Evolutionary conservation across 1,140 invertebrate genomes (phyloP), one percentile per base, ranked within the genome.

Genomic region (Rhagoletis pomonella): DNA sequence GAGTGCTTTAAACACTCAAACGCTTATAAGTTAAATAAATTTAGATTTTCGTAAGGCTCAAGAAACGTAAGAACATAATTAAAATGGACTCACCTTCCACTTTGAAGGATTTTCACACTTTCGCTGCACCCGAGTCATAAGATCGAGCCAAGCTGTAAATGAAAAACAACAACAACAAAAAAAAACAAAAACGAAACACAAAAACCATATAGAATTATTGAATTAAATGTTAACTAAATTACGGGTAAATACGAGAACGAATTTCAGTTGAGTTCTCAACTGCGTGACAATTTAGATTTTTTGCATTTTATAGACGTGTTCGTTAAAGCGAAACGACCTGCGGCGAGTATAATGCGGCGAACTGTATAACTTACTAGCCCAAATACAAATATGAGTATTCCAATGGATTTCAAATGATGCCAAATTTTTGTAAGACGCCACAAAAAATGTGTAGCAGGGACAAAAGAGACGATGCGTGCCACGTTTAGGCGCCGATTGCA

Each of bases 171-270:
- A 6, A 50, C 50, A 17, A 19, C 5, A 19, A 14, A 47, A 73
- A 17, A 17, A 17, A 39, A 73, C 7, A 19, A 55, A 19, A 50
- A 29, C 12, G 2, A 4, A 47, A 73, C 1, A 47, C 44, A 47
- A 77, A 47, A n/a, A 47, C 47, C 4, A 81, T 81, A n/a, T 81
- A 81, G 73, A 81, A 81, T 55, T 81, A 81, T 81, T 81, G 73
- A 81, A 81, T 81, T 81, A 81, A 50, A 81, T 81, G 73, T 81
- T 81, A 81, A 81, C 73, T 81, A 81, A 81, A 81, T 81, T 81
- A 81, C 73, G 73, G 73, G 73, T 81, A 81, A 29, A 81, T 55
- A 81, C 7, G 47, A 81, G 73, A 81, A 81, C 73, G 73, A 55
- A 81, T 81, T 81, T 81, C 73, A 81, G 73, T 81, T 81, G 73